These are phyloP conservation scores for Eonycteris spelaea DNA, from an alignment of 2,113 vertebrate genomes.

Conservation along the genomic window DNA sequence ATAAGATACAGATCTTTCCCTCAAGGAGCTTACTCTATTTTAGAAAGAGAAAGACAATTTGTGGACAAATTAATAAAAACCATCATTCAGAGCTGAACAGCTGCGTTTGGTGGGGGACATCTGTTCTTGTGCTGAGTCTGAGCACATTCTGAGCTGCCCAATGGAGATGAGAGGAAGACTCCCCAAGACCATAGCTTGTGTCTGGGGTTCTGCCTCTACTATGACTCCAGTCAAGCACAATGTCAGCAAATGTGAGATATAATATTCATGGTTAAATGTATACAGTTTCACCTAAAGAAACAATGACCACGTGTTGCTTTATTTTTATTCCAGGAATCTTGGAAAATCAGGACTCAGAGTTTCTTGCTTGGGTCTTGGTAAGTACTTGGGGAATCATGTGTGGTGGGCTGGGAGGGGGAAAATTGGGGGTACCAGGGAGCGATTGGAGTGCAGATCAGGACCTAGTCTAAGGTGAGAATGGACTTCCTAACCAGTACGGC, in stretches of 20 bases:
- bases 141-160: neutral
- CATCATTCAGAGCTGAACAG: neutral
- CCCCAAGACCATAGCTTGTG: no score
- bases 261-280: neutral
- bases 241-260: neutral
- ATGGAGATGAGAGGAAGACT: no score
- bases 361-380: constrained; percentile 94
- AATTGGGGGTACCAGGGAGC: no score
- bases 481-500: neutral
- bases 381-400: constrained; percentile 75
- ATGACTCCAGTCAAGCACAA: neutral
- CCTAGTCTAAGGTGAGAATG: neutral
- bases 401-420: neutral
- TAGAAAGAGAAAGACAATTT: neutral
- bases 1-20: neutral
- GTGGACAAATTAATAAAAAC: neutral
- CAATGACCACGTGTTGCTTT: constrained; percentile 38
- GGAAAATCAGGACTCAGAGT: constrained; percentile 96
- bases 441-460: rapidly evolving
- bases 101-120: neutral
- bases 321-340: constrained; percentile 89
- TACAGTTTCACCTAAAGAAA: neutral
- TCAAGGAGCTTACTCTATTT: neutral
- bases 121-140: neutral
- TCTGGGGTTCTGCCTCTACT: neutral